These are phyloP conservation scores for Lepidurus arcticus DNA, from an alignment of 1,140 invertebrate species.

Conservation along the genomic window DNA sequence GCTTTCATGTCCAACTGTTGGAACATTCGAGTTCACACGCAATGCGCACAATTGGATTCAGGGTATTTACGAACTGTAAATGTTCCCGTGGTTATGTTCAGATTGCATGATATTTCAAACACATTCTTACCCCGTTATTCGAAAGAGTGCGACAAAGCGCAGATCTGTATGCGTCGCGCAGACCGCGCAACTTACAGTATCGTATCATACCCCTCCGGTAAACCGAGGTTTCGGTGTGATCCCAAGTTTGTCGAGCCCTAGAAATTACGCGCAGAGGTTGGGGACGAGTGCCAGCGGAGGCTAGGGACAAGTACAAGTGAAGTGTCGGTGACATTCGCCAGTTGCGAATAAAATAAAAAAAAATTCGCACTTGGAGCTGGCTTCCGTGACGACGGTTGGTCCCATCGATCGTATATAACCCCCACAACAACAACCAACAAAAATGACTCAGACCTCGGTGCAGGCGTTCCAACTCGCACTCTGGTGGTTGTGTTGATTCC, in stretches of 20 bases:
- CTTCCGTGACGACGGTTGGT: too few relatives aligned
- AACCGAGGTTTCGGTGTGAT: conserved; percentile 10
- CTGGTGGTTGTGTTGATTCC: not conserved
- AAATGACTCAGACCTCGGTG: too few relatives aligned
- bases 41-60: too few relatives aligned
- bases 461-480: too few relatives aligned
- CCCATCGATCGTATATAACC: too few relatives aligned
- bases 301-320: too few relatives aligned
- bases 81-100: not conserved
- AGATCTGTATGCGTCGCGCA: not conserved
- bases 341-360: too few relatives aligned
- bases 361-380: too few relatives aligned
- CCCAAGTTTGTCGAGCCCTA: not conserved
- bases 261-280: not conserved
- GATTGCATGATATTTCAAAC: not conserved
- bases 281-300: not conserved
- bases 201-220: not conserved
- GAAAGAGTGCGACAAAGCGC: not conserved
- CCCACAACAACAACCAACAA: too few relatives aligned
- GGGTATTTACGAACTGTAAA: not conserved
- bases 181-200: not conserved
- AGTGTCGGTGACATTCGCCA: too few relatives aligned
- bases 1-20: too few relatives aligned
- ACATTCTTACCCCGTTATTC: not conserved
- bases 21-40: too few relatives aligned